Base-by-base conservation (phyloP, 2,113 vertebrate genomes). In the Pelobates fuscus region DNA sequence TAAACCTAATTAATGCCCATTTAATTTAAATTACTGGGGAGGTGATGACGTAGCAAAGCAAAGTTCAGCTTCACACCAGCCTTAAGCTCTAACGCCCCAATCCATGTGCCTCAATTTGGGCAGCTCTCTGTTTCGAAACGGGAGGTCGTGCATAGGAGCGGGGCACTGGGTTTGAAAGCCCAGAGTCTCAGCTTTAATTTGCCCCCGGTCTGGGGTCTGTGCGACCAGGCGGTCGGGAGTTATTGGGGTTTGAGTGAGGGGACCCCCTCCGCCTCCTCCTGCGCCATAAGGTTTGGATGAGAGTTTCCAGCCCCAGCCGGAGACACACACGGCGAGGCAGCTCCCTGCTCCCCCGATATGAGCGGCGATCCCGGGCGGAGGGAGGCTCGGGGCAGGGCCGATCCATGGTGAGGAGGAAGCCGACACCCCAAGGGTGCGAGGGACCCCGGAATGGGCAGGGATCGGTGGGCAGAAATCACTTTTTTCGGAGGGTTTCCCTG, bases 341-440 rank as follows among this genome's bases (percentile, higher is more conserved):
- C 84, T 78, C 68, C 87, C 77, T 87, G 82, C 86, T 82, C 88
- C 78, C 75, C 90, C 79, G 93, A 88, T 84, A 92, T 95, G 96
- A 89, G 32, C 32, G 65, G 87, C 78, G 65, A 82, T 80, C 80
- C 81, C 85, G 82, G 82, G 85, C 66, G 26, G 62, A 70, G 83
- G 83, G 88, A 85, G 72, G 84, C 83, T 80, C 83, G 68, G 82
- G 85, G 80, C 83, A 78, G 84, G 78, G 82, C 89, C 90, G 91
- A 89, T 82, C 89, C 91, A 93, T 92, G 95, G 95, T 94, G 93
- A 95, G 92, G 88, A 92, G 91, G 84, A 92, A 84, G 92, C 92
- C 86, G 89, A 91, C 83, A 80, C 86, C 89, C 76, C 79, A 84
- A 14, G 90, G 88, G 78, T 83, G 83, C 71, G 86, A 87, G 84